A percentile compares a stretch with the other conserved stretches of the same genome.
phyloP scores from a whole-genome alignment of 64 coral and sea anemone genomes.

The Dendrophyllia cribrosa region DNA sequence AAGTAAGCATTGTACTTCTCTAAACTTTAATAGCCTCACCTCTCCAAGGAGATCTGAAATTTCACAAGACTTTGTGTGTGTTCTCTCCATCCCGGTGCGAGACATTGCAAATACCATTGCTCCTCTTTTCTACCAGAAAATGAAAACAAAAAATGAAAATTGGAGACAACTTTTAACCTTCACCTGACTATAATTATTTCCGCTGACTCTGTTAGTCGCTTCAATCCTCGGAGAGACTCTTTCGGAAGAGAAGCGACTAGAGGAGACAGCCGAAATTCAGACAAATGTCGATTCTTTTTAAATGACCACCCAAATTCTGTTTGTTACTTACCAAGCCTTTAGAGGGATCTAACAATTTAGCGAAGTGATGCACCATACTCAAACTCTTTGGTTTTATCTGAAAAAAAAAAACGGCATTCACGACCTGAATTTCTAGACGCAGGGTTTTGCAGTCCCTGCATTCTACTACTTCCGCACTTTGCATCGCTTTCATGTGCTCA shows the following conservation, averaged over 20 bases:
- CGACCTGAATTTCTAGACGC: neutral
- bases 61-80: conserved; percentile 67
- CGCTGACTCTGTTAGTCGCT: no score
- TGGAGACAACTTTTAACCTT: no score
- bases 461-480: no score
- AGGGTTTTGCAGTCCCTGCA: neutral
- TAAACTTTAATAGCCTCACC: conserved; percentile 11
- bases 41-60: conserved; percentile 71
- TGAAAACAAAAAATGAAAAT: neutral
- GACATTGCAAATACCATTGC: conserved; percentile 92
- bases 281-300: no score
- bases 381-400: conserved; percentile 74
- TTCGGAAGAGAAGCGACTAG: no score
- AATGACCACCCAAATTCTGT: neutral
- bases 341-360: conserved; percentile 68
- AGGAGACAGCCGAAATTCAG: no score
- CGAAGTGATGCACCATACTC: conserved; percentile 86
- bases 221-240: no score
- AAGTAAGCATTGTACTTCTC: no score
- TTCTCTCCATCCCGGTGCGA: conserved; percentile 87
- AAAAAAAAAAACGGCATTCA: neutral
- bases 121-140: conserved; percentile 65
- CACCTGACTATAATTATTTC: no score
- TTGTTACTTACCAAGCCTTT: conserved; percentile 73
- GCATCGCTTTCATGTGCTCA: no score